Base-by-base conservation (phyloP, 2,797 vertebrate genomes). In the Enteromius unitaeniatus region DNA sequence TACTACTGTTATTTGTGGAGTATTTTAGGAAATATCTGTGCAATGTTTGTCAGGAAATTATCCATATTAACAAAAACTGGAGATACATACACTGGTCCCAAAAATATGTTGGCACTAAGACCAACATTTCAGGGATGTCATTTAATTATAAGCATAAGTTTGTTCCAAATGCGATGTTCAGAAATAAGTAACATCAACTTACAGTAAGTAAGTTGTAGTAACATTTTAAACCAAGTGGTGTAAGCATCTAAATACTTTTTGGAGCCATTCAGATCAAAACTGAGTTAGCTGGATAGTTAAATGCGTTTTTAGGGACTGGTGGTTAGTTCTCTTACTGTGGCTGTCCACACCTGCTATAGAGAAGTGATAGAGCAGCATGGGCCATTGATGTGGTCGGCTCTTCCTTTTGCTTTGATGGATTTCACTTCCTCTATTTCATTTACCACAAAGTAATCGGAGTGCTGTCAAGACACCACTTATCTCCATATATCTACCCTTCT, bases 351-450 rank as follows among this genome's bases (percentile, higher is more conserved):
- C 89, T 87, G 79, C 53, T 82, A 72, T 76, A 70, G 64, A 82
- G 78, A 72, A 83, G 65, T 49, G 53, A 82, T 78, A 81, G 73
- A 80, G 75, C 83, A 88, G 62, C 60, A 45, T 31, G 34, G 51
- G 23, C 34, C 85, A 72, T 86, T 88, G 87, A 90, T 89, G 87
- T 86, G 87, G 88, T 86, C 10, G 67, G 34, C 82, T 76, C 60
- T 86, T 87, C 78, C 69, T 83, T 51, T 84, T 19, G 47, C 80
- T 85, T 84, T 85, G 84, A 88, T 88, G 76, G 86, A 81, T 83
- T 87, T 85, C 79, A 83, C 58, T 89, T 89, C 83, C 86, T 84
- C 70, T 83, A 81, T 88, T 89, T 86, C 80, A 70, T 74, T 89
- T 84, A 86, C 84, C 84, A 79, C 87, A 87, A 84, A 79, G 80